Conservation (phyloP, 2,113 vertebrate species). For the Syngnathus scovelli region DNA sequence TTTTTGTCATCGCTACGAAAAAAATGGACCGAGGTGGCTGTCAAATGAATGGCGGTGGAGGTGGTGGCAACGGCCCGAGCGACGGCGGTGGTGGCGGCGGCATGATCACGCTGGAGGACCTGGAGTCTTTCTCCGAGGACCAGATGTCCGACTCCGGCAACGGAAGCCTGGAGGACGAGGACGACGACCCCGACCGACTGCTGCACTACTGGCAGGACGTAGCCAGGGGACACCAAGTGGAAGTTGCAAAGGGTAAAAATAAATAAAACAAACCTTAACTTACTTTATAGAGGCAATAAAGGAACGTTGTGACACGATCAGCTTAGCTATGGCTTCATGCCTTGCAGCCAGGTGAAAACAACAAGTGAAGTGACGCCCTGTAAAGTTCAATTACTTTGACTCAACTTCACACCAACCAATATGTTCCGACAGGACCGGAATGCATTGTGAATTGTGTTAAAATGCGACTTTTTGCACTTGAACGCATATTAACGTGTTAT, state of each 20-base stretch:
- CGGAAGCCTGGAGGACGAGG: constrained; percentile 67
- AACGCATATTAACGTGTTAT: neutral
- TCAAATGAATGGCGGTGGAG: constrained; percentile 62
- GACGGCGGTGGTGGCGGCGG: constrained; percentile 42
- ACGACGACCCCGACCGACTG: constrained; percentile 68
- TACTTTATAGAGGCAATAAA: neutral
- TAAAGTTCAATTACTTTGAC: neutral
- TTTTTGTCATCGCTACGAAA: neutral
- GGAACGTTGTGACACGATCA: neutral
- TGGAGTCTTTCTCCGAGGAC: constrained; percentile 77
- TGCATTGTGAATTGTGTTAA: neutral
- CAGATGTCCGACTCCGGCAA: constrained; percentile 69
- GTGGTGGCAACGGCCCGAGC: constrained; percentile 13
- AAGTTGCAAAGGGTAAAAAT: constrained; percentile 77
- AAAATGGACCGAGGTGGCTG: constrained; percentile 76
- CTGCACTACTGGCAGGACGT: constrained; percentile 83
- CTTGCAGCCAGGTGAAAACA: neutral
- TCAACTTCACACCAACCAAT: neutral
- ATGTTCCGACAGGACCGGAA: too few relatives aligned
- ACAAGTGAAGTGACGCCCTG: neutral
- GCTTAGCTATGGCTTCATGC: neutral
- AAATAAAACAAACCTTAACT: neutral
- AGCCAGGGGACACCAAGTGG: constrained; percentile 81
- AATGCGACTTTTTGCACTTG: neutral
- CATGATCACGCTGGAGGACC: constrained; percentile 81